Base-by-base conservation (phyloP, 1,140 invertebrate species). In the Trichogramma pretiosum region DNA sequence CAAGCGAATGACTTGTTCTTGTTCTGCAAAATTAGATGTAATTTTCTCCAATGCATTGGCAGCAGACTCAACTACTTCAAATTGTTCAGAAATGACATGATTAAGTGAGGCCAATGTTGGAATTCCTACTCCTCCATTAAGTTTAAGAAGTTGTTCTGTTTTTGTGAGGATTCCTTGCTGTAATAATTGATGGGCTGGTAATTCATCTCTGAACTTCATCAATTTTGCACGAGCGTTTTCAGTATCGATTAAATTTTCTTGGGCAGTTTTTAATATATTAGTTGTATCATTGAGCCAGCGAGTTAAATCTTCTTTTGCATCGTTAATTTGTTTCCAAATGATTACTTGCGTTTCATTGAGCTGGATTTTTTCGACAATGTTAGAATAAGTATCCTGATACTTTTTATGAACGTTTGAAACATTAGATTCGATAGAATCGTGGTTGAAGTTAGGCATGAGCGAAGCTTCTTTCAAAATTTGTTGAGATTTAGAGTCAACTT, bases 281-380 rank as follows among this genome's bases (percentile, higher is more conserved):
- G 84, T 83, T 8, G 87, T 91, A 55, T 87, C 82, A 48, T 77
- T 81, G 3, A 93, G 61, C 93, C 93, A 97, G 23, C 79, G 79
- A 1, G 85, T 67, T 13, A 95, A 72, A 61, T 91, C 86, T 53
- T 85, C 82, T 60, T 88, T 89, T 0, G 82, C 79, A 51, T 89
- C 85, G 45, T 91, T 84, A 5, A 95, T 85, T 65, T 94, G 89
- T 55, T 89, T 87, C 90, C 91, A 94, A 37, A 94, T 84, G 5
- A 89, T 83, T 0, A 85, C 72, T 64, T 94, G 89, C 1, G 89
- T 86, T 66, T 96, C 91, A 33, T 87, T 80, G 36, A 81, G 80
- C 65, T 92, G 83, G 10, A 82, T 77, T 49, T 80, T 77, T 48
- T 82, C 81, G 14, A 80, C 77, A 3, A 84, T 74, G 48, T 80